phyloP scores from a whole-genome alignment of 2,797 vertebrate genomes.

The Melanogrammus aeglefinus region DNA sequence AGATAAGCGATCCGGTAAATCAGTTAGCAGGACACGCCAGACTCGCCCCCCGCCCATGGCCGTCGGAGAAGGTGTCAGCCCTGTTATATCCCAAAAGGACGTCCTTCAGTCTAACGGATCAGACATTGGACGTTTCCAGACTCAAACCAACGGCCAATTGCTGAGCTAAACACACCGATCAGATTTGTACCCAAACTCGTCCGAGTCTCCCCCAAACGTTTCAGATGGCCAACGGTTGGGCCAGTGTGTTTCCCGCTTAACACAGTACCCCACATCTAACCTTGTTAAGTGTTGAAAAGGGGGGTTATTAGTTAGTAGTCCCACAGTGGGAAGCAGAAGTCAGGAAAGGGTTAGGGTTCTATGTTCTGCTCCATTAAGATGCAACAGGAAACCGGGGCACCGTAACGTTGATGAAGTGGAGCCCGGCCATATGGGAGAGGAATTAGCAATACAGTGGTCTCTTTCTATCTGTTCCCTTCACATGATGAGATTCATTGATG shows the following conservation, averaged over 20 bases:
- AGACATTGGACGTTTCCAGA: not conserved
- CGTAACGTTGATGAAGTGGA: conserved; percentile 22
- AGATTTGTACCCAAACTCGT: no score
- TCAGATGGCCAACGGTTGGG: no score
- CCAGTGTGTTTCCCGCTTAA: no score
- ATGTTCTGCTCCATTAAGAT: not conserved
- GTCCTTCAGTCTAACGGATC: not conserved
- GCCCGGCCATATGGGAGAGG: conserved; percentile 21
- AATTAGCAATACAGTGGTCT: conserved; percentile 39
- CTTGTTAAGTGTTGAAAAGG: not conserved
- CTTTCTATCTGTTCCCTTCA: conserved; percentile 13
- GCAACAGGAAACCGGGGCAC: conserved; percentile 20
- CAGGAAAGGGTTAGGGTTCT: conserved; percentile 19
- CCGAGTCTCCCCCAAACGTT: no score
- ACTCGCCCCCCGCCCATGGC: not conserved
- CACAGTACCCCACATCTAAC: not conserved
- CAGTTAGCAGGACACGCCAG: not conserved
- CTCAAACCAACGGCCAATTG: no score
- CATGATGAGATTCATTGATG: conserved; percentile 42
- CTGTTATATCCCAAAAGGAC: not conserved
- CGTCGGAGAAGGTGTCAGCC: not conserved
- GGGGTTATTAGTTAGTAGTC: not conserved
- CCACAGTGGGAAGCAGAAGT: not conserved
- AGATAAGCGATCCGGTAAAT: not conserved
- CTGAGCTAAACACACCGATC: no score